Conservation (phyloP, 1,140 invertebrate genomes). For the Microvelia longipes region DNA sequence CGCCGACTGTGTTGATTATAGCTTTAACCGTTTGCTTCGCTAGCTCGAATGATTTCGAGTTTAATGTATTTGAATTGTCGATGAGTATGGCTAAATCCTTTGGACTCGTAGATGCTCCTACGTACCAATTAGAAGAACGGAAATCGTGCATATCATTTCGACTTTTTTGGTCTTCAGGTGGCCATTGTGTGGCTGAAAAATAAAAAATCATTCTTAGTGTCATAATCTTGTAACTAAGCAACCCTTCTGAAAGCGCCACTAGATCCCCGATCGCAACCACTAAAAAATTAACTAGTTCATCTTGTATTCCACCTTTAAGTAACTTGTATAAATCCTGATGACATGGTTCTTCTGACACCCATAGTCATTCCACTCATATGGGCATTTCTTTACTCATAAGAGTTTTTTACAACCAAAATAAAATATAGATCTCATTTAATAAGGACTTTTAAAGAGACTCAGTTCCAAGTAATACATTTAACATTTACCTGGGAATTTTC, state of each 20-base stretch:
- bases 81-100: slow-evolving; percentile 88
- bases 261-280: neutral
- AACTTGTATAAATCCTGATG: too few relatives aligned
- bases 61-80: slow-evolving; percentile 78
- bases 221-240: neutral
- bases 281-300: too few relatives aligned
- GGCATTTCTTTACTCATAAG: too few relatives aligned
- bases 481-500: slow-evolving; percentile 84
- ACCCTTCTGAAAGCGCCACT: neutral
- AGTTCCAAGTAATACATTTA: too few relatives aligned
- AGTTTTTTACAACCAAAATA: too few relatives aligned
- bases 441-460: too few relatives aligned
- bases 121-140: slow-evolving; percentile 78
- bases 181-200: slow-evolving; percentile 51
- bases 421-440: too few relatives aligned
- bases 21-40: slow-evolving; percentile 68
- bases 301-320: too few relatives aligned
- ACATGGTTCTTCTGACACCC: too few relatives aligned
- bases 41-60: slow-evolving; percentile 65
- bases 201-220: slow-evolving; percentile 11
- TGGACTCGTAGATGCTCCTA: slow-evolving; percentile 86
- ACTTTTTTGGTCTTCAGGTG: slow-evolving; percentile 41
- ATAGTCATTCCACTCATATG: too few relatives aligned
- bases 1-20: slow-evolving; percentile 84
- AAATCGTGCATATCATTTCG: slow-evolving; percentile 70